phyloP scores from a whole-genome alignment of 2,888 invertebrate species.

The Xestia rhomboidea region DNA sequence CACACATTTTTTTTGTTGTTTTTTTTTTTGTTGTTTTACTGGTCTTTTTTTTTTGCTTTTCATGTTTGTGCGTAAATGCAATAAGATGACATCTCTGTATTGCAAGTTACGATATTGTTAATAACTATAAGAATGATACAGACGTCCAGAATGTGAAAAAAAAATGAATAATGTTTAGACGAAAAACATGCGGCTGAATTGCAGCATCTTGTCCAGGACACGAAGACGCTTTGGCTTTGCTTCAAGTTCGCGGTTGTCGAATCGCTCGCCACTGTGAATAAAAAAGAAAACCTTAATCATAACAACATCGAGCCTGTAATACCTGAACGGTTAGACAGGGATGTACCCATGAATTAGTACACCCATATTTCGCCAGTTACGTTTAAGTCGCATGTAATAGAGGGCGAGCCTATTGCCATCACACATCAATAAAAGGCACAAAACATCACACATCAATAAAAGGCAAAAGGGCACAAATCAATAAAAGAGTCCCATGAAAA shows the following conservation, averaged over 20 bases:
- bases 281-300: slow-evolving; percentile 26
- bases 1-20: slow-evolving; percentile 36
- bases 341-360: background rate
- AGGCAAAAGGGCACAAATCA: no score
- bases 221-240: slow-evolving; percentile 86
- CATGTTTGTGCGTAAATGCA: slow-evolving; percentile 5
- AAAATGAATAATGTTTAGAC: slow-evolving; percentile 85
- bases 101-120: slow-evolving; percentile 1
- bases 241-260: slow-evolving; percentile 87
- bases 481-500: no score
- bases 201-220: slow-evolving; percentile 89
- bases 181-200: slow-evolving; percentile 93
- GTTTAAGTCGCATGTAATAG: background rate
- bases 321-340: background rate
- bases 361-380: background rate
- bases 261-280: slow-evolving; percentile 82
- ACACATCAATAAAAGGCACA: no score
- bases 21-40: background rate
- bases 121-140: slow-evolving; percentile 22
- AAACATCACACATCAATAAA: no score
- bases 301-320: background rate
- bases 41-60: background rate
- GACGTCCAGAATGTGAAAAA: slow-evolving; percentile 7
- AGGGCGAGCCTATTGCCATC: no score
- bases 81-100: slow-evolving; percentile 3